phyloP scores from a whole-genome alignment of 2,113 vertebrate genomes.

The Xenus cinereus region DNA sequence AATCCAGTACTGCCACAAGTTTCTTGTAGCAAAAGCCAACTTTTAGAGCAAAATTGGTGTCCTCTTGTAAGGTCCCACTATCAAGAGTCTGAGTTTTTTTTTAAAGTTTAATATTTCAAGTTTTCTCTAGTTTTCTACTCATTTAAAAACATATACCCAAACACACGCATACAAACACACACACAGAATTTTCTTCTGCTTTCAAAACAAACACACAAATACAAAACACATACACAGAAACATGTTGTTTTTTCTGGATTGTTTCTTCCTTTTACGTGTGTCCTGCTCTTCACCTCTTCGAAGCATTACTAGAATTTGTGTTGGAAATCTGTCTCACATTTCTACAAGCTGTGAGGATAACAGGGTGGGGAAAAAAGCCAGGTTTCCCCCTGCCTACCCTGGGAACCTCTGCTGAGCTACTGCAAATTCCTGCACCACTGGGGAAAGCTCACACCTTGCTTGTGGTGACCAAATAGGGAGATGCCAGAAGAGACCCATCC shows the following conservation, averaged over 20 bases:
- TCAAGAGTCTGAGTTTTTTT: background rate
- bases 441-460: background rate
- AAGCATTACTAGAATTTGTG: background rate
- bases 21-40: background rate
- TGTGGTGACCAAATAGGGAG: background rate
- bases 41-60: background rate
- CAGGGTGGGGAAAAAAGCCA: background rate
- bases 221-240: background rate
- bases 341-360: background rate
- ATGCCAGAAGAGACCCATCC: background rate
- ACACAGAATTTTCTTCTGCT: background rate
- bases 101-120: background rate
- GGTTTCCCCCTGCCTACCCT: background rate
- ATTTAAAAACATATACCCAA: background rate
- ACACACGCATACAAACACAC: background rate
- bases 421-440: background rate
- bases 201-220: background rate
- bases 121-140: background rate
- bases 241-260: background rate
- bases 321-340: background rate
- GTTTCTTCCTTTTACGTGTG: background rate
- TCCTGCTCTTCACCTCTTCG: background rate
- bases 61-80: background rate
- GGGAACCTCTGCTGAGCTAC: background rate
- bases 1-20: background rate